These are phyloP conservation scores for Echinarachnius parma DNA, from an alignment of 53 echinoderm and acorn worm species.

Conservation along the genomic window DNA sequence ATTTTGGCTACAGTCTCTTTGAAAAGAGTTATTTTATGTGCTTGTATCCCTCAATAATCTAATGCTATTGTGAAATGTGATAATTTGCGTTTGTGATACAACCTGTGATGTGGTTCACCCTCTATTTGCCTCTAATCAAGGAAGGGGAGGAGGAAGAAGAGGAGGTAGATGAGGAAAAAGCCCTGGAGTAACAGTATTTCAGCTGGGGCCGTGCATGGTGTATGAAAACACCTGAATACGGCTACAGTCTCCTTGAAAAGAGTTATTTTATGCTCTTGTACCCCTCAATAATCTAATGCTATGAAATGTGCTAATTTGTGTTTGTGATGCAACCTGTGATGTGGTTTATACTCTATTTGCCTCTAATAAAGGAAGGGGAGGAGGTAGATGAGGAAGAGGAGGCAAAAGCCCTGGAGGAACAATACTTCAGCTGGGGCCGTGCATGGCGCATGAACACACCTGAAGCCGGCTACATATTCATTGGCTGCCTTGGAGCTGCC, in stretches of 20 bases:
- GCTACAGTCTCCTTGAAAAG: slow-evolving; percentile 59
- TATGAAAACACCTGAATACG: slow-evolving; percentile 70
- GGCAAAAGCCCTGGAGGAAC: slow-evolving; percentile 25
- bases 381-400: slow-evolving; percentile 29
- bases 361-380: not conserved
- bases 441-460: slow-evolving; percentile 73
- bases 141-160: not conserved
- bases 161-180: slow-evolving; percentile 41
- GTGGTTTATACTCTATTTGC: too few species aligned
- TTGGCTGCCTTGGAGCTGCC: slow-evolving; percentile 76
- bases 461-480: slow-evolving; percentile 65
- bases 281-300: too few species aligned
- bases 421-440: slow-evolving; percentile 63
- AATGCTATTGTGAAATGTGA: too few species aligned
- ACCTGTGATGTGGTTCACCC: not conserved
- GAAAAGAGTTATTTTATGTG: too few species aligned
- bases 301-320: too few species aligned
- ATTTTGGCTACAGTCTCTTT: too few species aligned
- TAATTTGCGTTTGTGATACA: too few species aligned
- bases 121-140: not conserved
- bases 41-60: too few species aligned
- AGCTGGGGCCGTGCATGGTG: slow-evolving; percentile 64
- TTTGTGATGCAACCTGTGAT: too few species aligned
- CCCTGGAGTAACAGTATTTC: slow-evolving; percentile 49
- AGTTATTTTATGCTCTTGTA: too few species aligned